Evolutionary conservation across 2,888 invertebrate genomes (phyloP), one percentile per base, ranked within the genome.

Genomic region (Stenodema calcarata): DNA sequence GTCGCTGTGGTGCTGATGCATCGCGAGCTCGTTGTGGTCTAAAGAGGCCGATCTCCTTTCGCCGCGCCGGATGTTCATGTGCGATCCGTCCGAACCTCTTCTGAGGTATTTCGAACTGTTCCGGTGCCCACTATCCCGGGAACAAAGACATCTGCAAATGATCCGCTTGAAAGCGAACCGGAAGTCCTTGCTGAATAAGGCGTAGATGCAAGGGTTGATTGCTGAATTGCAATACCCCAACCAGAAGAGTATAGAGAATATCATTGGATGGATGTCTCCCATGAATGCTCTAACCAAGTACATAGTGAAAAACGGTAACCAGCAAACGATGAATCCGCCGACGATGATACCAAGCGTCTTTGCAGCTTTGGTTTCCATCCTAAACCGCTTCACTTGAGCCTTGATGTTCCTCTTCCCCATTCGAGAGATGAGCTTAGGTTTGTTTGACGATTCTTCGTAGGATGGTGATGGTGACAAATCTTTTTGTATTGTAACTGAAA

Each of bases 171-270:
- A 98, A 30, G 98, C 98, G 91, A 96, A 96, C 88, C 98, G 94
- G 92, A 98, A 98, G 92, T 98, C 98, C 91, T 97, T 96, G 80
- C 97, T 97, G 92, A 98, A 98, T 87, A 98, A 93, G 6, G 98
- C 98, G 91, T 98, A 98, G 89, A 98, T 97, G 91, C 97, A 94
- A 0, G 98, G 98, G 91, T 98, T 99, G 89, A 98, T 95, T 4
- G 98, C 98, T 0, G 97, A 97, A 92, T 99, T 99, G 92, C 98
- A 97, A 92, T 99, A 99, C 0, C 99, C 99, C 88, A 99, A 93
- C 98, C 99, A 99, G 92, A 99, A 98, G 27, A 98, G 94, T 41
- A 98, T 94, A 14, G 97, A 96, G 92, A 98, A 98, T 86, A 97
- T 93, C 87, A 97, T 92, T 0, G 95, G 95, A 88, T 96, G 95